phyloP scores from a whole-genome alignment of 2,797 vertebrate genomes.

The Nyctalus aviator region DNA sequence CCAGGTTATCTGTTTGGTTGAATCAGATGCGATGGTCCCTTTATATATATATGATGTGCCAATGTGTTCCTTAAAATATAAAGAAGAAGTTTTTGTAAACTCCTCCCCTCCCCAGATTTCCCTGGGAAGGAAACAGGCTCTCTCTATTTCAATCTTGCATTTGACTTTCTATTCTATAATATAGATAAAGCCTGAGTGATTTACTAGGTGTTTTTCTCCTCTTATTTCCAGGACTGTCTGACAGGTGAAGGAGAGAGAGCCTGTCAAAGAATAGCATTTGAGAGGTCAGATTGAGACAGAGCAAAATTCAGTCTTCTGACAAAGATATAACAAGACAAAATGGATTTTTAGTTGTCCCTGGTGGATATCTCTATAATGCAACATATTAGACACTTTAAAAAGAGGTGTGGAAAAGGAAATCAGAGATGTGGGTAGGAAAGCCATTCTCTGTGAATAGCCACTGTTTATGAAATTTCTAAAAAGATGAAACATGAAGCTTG shows the following conservation, averaged over 20 bases:
- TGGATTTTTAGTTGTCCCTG: constrained; percentile 65
- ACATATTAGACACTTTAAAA: constrained; percentile 55
- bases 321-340: constrained; percentile 71
- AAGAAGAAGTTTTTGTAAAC: neutral
- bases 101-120: neutral
- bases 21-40: too few relatives aligned
- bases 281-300: constrained; percentile 70
- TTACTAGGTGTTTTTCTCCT: constrained; percentile 60
- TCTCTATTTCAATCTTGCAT: neutral
- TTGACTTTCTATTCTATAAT: constrained; percentile 67
- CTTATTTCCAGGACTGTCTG: constrained; percentile 60
- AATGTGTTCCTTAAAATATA: neutral
- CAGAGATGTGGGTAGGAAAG: neutral
- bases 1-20: too few relatives aligned
- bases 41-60: neutral
- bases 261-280: constrained; percentile 67
- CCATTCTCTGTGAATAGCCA: neutral
- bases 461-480: neutral
- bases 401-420: constrained; percentile 37
- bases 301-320: constrained; percentile 68
- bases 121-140: constrained; percentile 33
- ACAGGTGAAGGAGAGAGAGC: constrained; percentile 62
- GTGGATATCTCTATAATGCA: constrained; percentile 30
- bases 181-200: constrained; percentile 53
- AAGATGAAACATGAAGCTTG: neutral